Percentiles rank a stretch among this genome's conserved stretches.
phyloP scores from a whole-genome alignment of 2,113 vertebrate species.

The Spilogale gracilis region DNA sequence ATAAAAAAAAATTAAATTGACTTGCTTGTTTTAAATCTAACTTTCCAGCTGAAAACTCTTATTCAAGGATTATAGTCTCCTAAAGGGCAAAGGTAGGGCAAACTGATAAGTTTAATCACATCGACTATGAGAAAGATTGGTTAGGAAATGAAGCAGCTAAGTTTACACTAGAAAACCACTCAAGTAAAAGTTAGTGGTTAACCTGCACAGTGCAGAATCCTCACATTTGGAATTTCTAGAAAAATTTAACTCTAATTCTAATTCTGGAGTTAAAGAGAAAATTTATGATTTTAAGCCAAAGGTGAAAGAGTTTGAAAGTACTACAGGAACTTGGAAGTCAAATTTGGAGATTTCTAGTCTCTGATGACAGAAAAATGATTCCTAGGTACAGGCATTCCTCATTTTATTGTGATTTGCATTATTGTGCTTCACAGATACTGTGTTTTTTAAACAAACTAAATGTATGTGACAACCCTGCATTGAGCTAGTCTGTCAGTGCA shows the following conservation, averaged over 20 bases:
- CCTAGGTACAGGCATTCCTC: background rate
- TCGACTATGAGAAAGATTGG: background rate
- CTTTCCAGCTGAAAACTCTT: background rate
- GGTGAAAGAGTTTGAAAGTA: background rate
- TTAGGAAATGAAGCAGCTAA: background rate
- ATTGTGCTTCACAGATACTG: background rate
- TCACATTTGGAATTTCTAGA: constrained; percentile 26
- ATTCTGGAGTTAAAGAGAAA: constrained; percentile 49
- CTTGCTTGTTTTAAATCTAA: background rate
- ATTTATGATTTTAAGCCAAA: background rate
- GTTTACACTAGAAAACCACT: background rate
- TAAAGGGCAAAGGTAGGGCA: background rate
- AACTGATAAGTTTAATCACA: background rate
- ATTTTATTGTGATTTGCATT: background rate
- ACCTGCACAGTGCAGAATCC: background rate
- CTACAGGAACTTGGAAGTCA: background rate
- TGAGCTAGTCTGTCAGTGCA: background rate
- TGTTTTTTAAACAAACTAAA: background rate
- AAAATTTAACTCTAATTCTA: constrained; percentile 37
- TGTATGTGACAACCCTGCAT: background rate
- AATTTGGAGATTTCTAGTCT: background rate
- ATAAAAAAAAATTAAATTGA: background rate
- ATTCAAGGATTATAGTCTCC: background rate
- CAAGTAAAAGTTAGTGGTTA: background rate
- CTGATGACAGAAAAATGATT: background rate